Evolutionary conservation across 2,888 invertebrate genomes (phyloP), one percentile per base, ranked within the genome.

Genomic region (Stenodema calcarata): DNA sequence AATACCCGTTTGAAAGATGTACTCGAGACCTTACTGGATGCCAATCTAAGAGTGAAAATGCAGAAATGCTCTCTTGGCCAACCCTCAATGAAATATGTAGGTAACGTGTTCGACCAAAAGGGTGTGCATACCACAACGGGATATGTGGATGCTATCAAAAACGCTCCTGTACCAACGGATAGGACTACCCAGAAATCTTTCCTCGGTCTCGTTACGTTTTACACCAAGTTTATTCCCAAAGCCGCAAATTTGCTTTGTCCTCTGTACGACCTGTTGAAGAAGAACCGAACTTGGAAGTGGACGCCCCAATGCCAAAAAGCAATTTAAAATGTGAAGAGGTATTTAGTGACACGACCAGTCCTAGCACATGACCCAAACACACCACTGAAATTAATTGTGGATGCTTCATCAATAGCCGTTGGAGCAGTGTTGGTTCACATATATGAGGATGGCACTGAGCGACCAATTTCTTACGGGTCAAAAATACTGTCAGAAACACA

Each of bases 141-240:
- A 23, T 88, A 89, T 84, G 69, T 89, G 7, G 27, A 81, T 69
- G 89, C 88, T 0, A 89, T 90, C 16, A 80, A 89, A 23, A 69
- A 88, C 12, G 87, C 89, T 7, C 87, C 87, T 7, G 47, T 23
- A 16, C 90, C 90, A 35, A 87, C 30, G 44, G 88, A 89, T 85
- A 78, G 84, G 18, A 85, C 50, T 16, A 88, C 89, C 75, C 69
- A 89, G 0, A 89, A 89, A 82, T 87, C 89, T 4, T 90, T 90
- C 86, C 73, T 90, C 9, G 90, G 90, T 6, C 54, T 90, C 35
- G 86, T 90, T 7, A 90, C 90, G 86, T 91, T 90, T 88, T 90
- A 91, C 87, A 80, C 89, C 11, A 90, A 89, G 83, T 91, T 90
- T 87, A 88, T 90, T 12, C 82, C 54, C 14, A 16, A 50, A 23